A percentile compares a stretch with the other conserved stretches of the same genome.
phyloP scores from a whole-genome alignment of 1,140 invertebrate genomes.

The Drosophila ficusphila region DNA sequence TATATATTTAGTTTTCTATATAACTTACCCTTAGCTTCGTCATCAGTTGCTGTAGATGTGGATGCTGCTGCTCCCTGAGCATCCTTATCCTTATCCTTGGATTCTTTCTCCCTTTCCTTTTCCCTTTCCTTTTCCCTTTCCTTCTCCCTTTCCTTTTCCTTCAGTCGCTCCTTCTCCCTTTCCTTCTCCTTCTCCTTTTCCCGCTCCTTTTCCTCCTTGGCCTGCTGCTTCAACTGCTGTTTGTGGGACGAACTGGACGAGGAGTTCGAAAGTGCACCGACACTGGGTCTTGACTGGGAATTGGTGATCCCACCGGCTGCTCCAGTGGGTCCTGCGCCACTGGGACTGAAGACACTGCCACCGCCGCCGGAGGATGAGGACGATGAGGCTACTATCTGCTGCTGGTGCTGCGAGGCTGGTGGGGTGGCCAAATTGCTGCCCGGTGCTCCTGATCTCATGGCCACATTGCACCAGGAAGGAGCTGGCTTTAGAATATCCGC shows the following conservation, averaged over 20 bases:
- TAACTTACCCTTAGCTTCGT: slow-evolving; percentile 77
- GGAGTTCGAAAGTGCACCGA: slow-evolving; percentile 76
- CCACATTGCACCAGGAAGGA: slow-evolving; percentile 83
- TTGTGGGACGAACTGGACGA: slow-evolving; percentile 71
- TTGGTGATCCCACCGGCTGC: slow-evolving; percentile 45
- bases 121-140: slow-evolving; percentile 18
- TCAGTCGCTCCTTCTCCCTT: slow-evolving; percentile 23
- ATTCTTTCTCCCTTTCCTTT: slow-evolving; percentile 15
- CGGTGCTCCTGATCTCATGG: slow-evolving; percentile 59
- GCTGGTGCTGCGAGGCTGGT: slow-evolving; percentile 46
- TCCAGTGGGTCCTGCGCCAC: slow-evolving; percentile 33
- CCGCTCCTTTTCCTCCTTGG: slow-evolving; percentile 40
- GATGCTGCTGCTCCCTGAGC: slow-evolving; percentile 34
- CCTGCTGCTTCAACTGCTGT: slow-evolving; percentile 50
- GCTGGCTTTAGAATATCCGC: slow-evolving; percentile 78
- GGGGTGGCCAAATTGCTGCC: slow-evolving; percentile 41
- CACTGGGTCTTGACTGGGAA: slow-evolving; percentile 77
- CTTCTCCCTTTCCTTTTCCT: slow-evolving; percentile 8
- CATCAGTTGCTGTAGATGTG: slow-evolving; percentile 69
- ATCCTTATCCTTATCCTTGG: slow-evolving; percentile 22
- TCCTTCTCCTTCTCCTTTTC: slow-evolving; percentile 39
- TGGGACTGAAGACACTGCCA: slow-evolving; percentile 71
- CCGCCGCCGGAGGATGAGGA: slow-evolving; percentile 76
- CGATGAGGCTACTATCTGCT: slow-evolving; percentile 72
- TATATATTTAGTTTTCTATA: too few relatives aligned